phyloP scores from a whole-genome alignment of 2,888 invertebrate species.

The Synanthedon vespiformis region DNA sequence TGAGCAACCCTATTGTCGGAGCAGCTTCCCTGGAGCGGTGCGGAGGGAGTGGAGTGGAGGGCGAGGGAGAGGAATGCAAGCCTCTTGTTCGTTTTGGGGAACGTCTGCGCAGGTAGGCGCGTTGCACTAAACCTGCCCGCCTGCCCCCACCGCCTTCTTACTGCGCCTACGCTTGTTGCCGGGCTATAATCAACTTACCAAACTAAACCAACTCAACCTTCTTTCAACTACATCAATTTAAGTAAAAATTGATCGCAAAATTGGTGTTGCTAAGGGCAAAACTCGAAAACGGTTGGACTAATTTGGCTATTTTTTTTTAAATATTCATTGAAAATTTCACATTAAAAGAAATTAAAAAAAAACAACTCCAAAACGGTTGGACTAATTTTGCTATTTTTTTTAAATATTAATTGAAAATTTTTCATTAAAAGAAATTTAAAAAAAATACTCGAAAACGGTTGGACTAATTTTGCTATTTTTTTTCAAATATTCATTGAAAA shows the following conservation, averaged over 20 bases:
- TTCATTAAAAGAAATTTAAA: too few species aligned
- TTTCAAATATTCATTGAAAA: too few species aligned
- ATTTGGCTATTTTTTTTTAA: too few species aligned
- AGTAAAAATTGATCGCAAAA: neutral
- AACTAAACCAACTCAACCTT: neutral
- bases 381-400: too few species aligned
- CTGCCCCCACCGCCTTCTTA: constrained; percentile 18
- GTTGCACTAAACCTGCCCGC: constrained; percentile 16
- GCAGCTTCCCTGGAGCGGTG: constrained; percentile 14
- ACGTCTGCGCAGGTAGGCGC: constrained; percentile 64
- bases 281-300: too few species aligned
- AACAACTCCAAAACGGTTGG: too few species aligned
- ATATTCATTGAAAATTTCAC: too few species aligned
- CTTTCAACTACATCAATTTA: neutral
- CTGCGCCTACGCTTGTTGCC: constrained; percentile 25
- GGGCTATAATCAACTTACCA: constrained; percentile 22
- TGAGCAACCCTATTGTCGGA: constrained; percentile 27
- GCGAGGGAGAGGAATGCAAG: constrained; percentile 44
- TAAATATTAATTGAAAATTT: too few species aligned
- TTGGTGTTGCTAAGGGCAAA: too few species aligned
- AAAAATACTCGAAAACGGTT: too few species aligned
- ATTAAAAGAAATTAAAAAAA: too few species aligned
- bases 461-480: too few species aligned
- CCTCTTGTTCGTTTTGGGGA: constrained; percentile 67
- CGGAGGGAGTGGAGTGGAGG: constrained; percentile 29